These are phyloP conservation scores for Phengaris alcon DNA, from an alignment of 2,888 invertebrate genomes.

Conservation along the genomic window DNA sequence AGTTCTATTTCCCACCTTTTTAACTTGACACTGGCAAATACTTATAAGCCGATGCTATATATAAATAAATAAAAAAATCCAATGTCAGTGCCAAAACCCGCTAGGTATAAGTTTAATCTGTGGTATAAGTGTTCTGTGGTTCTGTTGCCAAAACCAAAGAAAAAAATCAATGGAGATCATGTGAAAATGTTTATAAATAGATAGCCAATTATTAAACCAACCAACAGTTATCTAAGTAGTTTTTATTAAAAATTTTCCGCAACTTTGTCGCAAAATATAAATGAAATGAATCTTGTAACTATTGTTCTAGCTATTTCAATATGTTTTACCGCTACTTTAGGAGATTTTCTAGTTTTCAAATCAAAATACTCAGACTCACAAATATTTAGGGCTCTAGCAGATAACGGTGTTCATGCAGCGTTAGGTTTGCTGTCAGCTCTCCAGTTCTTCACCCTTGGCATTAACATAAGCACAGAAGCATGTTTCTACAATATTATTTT, in stretches of 20 bases:
- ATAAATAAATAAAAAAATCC: no score
- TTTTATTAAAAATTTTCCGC: background rate
- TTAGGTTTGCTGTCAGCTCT: constrained; percentile 58
- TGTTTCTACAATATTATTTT: constrained; percentile 50
- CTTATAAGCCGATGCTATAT: no score
- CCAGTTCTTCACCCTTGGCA: constrained; percentile 56
- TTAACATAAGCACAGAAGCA: constrained; percentile 43
- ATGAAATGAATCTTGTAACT: constrained; percentile 51
- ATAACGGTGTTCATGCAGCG: constrained; percentile 55
- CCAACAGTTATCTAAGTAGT: background rate
- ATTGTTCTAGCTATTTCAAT: constrained; percentile 49
- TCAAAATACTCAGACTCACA: constrained; percentile 56
- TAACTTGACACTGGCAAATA: no score
- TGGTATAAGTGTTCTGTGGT: no score
- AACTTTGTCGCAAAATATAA: background rate
- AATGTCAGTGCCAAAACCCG: no score
- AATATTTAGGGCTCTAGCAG: constrained; percentile 55
- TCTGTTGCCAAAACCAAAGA: no score
- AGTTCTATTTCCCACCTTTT: no score
- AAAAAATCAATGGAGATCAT: background rate
- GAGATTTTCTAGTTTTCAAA: constrained; percentile 63
- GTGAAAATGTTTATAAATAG: background rate
- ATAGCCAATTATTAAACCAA: background rate
- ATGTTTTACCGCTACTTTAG: constrained; percentile 49
- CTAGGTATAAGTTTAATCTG: no score